A percentile compares a stretch with the other conserved stretches of the same genome.
Conservation (phyloP, 2,888 invertebrate genomes). For the Calliphora vomitoria region DNA sequence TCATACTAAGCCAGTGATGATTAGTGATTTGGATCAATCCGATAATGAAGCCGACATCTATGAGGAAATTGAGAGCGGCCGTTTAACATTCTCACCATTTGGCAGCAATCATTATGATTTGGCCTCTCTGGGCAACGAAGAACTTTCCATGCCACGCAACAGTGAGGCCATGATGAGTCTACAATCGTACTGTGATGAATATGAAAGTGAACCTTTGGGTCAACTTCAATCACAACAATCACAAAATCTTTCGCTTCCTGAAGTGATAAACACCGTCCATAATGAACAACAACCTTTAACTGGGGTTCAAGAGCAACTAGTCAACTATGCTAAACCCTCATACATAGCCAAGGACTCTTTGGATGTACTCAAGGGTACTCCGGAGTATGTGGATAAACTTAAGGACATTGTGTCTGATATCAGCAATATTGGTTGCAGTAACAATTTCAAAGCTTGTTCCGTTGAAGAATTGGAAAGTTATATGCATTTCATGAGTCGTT, state of each 20-base stretch:
- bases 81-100: slow-evolving; percentile 78
- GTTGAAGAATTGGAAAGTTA: slow-evolving; percentile 80
- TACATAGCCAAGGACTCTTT: background rate
- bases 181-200: slow-evolving; percentile 79
- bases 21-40: slow-evolving; percentile 80
- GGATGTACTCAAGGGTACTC: slow-evolving; percentile 61
- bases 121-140: slow-evolving; percentile 67
- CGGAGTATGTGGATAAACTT: slow-evolving; percentile 78
- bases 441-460: slow-evolving; percentile 79
- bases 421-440: slow-evolving; percentile 77
- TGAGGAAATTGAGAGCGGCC: slow-evolving; percentile 77
- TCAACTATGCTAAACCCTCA: background rate
- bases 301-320: slow-evolving; percentile 76
- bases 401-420: slow-evolving; percentile 78
- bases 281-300: slow-evolving; percentile 78
- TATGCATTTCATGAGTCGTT: slow-evolving; percentile 79
- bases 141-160: slow-evolving; percentile 57
- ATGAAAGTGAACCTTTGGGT: slow-evolving; percentile 80
- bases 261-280: slow-evolving; percentile 77
- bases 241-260: background rate
- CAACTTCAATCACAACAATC: slow-evolving; percentile 76
- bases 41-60: slow-evolving; percentile 77
- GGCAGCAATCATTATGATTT: slow-evolving; percentile 73
- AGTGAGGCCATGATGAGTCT: slow-evolving; percentile 66
- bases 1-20: slow-evolving; percentile 63